Base-by-base conservation (phyloP, 2,797 vertebrate genomes). In the Chelon labrosus region DNA sequence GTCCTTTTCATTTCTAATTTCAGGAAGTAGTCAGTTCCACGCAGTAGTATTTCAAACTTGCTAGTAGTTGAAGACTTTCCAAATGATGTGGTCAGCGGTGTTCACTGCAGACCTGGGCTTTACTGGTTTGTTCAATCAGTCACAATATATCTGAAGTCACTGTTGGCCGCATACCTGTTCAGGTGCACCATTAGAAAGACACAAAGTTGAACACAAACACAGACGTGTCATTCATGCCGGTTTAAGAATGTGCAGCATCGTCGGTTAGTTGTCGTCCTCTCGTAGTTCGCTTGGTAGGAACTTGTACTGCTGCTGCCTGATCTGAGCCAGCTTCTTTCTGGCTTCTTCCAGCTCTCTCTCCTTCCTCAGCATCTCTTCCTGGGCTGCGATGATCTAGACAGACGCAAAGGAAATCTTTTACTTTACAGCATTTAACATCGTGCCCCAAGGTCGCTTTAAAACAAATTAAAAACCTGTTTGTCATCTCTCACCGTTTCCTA, bases 261-360 rank as follows among this genome's bases (percentile, higher is more conserved):
- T 64, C 2, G 12, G 12, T 75, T 95, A 99, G 89, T 97, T 96
- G 88, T 94, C 94, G 56, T 99, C 98, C 84, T 99, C 98, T 78
- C 98, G 95, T 41, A 99, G 94, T 81, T 98, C 98, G 0, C 95
- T 98, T 67, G 98, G 98, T 50, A 99, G 90, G 87, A 99, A 99
- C 88, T 99, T 99, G 92, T 99, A 99, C 91, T 99, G 98, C 89
- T 99, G 98, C 90, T 99, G 98, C 70, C 98, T 95, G 85, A 99
- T 99, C 91, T 99, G 98, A 73, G 98, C 97, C 85, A 99, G 93
- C 55, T 99, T 99, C 90, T 97, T 99, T 76, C 98, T 94, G 8
- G 98, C 98, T 88, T 99, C 98, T 85, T 99, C 98, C 85, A 99
- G 91, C 85, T 99, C 98, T 56, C 97, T 89, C 62, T 99, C 98